Percentiles rank a stretch among this genome's conserved stretches.
phyloP scores from a whole-genome alignment of 2,888 invertebrate species.

The Clivina fossor region DNA sequence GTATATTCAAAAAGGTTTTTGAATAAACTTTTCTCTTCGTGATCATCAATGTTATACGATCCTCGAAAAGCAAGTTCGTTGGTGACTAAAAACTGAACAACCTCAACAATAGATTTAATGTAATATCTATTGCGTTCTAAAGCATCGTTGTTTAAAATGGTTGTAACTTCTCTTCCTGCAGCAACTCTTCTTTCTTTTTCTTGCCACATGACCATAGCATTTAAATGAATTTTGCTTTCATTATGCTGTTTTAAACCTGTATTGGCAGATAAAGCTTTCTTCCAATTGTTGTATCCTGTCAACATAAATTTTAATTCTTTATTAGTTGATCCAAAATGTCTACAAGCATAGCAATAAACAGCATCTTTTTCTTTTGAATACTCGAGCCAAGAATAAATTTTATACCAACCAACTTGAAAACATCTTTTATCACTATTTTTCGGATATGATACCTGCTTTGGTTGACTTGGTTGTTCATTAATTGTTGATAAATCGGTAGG shows the following conservation, averaged over 20 bases:
- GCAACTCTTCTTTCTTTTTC: slow-evolving; percentile 19
- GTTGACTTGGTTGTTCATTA: too few species aligned
- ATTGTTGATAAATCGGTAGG: too few species aligned
- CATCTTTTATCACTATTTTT: slow-evolving; percentile 5
- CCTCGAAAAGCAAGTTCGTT: slow-evolving; percentile 48
- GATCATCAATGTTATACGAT: slow-evolving; percentile 21
- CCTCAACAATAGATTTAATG: slow-evolving; percentile 28
- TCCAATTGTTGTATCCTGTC: slow-evolving; percentile 30
- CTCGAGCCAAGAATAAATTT: slow-evolving; percentile 8
- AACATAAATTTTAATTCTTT: slow-evolving; percentile 16
- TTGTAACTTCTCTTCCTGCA: slow-evolving; percentile 10
- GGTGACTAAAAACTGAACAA: slow-evolving; percentile 29
- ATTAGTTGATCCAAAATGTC: slow-evolving; percentile 7
- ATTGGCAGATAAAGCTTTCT: slow-evolving; percentile 23
- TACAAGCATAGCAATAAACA: slow-evolving; percentile 11
- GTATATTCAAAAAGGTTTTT: slow-evolving; percentile 22
- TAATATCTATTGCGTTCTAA: slow-evolving; percentile 33
- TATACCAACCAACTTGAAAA: slow-evolving; percentile 6
- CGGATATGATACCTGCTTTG: slow-evolving; percentile 4
- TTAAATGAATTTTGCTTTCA: slow-evolving; percentile 16
- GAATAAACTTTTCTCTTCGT: slow-evolving; percentile 28
- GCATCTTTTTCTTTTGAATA: slow-evolving; percentile 16
- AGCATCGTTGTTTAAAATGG: slow-evolving; percentile 18
- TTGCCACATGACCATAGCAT: slow-evolving; percentile 31
- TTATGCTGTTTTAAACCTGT: slow-evolving; percentile 29